Evolutionary conservation across 2,797 vertebrate species (phyloP).

Genomic region (Helostoma temminkii): DNA sequence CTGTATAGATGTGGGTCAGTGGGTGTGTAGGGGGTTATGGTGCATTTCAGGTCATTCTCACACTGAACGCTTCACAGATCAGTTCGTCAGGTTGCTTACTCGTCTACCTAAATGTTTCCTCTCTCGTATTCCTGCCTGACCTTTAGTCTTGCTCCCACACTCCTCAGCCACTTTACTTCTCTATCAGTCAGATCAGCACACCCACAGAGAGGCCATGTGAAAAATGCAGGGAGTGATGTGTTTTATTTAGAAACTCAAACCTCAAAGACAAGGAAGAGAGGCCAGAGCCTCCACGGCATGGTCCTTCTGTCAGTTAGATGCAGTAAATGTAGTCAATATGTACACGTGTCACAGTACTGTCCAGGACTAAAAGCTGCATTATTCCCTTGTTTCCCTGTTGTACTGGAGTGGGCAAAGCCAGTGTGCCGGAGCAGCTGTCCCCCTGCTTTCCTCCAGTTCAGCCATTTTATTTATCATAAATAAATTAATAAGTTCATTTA

Average conservation of each 20-base stretch:
- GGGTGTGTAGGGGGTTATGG: conserved; percentile 1
- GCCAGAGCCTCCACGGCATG: neutral
- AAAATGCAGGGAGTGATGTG: neutral
- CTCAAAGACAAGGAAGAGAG: neutral
- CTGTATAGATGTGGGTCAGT: conserved; percentile 11
- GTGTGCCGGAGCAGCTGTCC: no score
- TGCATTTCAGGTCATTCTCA: conserved; percentile 58
- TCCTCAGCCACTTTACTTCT: conserved; percentile 14
- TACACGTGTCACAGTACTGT: neutral
- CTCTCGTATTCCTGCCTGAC: conserved; percentile 64
- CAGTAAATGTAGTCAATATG: neutral
- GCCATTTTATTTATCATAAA: no score
- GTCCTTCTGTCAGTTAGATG: no score
- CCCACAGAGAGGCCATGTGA: conserved; percentile 8
- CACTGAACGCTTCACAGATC: conserved; percentile 61
- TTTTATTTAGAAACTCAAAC: neutral
- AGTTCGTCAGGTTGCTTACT: conserved; percentile 63
- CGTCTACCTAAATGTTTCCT: conserved; percentile 73
- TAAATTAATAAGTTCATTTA: no score
- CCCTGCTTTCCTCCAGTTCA: no score
- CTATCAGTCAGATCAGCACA: conserved; percentile 7
- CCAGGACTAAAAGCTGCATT: no score
- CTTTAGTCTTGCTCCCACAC: conserved; percentile 55
- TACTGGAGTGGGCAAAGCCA: no score
- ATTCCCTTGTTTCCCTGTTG: no score